Percentiles rank a stretch among this genome's conserved stretches.
Conservation (phyloP, 2,888 invertebrate genomes). For the Dasypolia templi region DNA sequence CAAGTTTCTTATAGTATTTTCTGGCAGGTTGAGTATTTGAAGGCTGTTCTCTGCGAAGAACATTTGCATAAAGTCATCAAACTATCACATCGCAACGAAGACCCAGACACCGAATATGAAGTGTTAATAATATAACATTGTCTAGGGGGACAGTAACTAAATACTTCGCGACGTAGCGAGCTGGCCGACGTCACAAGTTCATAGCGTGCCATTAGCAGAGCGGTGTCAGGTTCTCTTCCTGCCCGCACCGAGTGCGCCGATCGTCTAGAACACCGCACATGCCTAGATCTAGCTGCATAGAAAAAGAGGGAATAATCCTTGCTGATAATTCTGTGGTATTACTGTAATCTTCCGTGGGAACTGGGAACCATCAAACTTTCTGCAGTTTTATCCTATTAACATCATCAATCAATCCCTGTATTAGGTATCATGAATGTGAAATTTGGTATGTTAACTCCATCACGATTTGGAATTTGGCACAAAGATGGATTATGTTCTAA, state of each 20-base stretch:
- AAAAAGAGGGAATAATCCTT: constrained; percentile 32
- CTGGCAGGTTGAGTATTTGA: background rate
- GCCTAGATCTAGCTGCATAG: constrained; percentile 38
- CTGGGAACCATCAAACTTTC: constrained; percentile 5
- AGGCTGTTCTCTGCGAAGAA: background rate
- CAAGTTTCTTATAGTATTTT: background rate
- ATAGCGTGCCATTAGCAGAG: constrained; percentile 78
- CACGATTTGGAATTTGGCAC: background rate
- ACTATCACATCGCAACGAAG: background rate
- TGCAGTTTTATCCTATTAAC: background rate
- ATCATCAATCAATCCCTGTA: too few relatives aligned
- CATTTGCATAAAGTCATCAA: background rate
- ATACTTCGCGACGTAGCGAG: constrained; percentile 63
- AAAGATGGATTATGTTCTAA: background rate
- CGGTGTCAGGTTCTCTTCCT: constrained; percentile 84
- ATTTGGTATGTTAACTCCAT: background rate
- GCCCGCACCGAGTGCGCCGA: constrained; percentile 62
- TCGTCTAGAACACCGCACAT: constrained; percentile 43
- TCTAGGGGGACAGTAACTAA: constrained; percentile 66
- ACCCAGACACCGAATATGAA: constrained; percentile 26
- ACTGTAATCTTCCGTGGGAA: constrained; percentile 29
- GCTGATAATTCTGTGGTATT: constrained; percentile 30
- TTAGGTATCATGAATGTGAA: background rate
- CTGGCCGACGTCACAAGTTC: constrained; percentile 67
- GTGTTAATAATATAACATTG: constrained; percentile 63